phyloP scores from a whole-genome alignment of 2,888 invertebrate species.

The Erebia aethiops region DNA sequence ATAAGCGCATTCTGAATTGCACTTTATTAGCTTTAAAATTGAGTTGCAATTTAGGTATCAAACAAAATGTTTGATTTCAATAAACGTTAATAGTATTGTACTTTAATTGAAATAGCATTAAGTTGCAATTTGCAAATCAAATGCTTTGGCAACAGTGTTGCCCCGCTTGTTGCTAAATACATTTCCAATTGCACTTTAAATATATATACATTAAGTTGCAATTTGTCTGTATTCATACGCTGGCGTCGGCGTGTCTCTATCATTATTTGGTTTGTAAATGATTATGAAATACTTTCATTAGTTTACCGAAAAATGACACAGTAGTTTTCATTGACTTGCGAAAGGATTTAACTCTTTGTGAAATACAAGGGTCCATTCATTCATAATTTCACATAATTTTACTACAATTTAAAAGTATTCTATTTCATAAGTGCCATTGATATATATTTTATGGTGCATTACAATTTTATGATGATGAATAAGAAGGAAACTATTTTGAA shows the following conservation, averaged over 20 bases:
- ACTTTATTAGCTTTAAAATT: conserved; percentile 15
- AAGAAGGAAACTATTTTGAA: too few species aligned
- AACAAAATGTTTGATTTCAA: not conserved
- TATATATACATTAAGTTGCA: not conserved
- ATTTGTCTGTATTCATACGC: conserved; percentile 6
- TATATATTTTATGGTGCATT: conserved; percentile 29
- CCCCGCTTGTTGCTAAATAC: not conserved
- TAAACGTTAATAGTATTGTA: not conserved
- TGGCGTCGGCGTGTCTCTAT: conserved; percentile 65
- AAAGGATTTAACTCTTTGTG: conserved; percentile 47
- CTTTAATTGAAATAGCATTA: not conserved
- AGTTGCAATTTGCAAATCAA: not conserved
- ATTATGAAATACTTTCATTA: conserved; percentile 49
- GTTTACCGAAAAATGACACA: conserved; percentile 54
- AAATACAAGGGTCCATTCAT: conserved; percentile 44
- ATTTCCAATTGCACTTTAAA: conserved; percentile 9
- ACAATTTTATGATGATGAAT: not conserved
- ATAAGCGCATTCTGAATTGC: conserved; percentile 27
- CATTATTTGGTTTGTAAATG: conserved; percentile 47
- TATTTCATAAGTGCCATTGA: conserved; percentile 45
- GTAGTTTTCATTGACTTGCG: conserved; percentile 55
- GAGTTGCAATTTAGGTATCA: conserved; percentile 4
- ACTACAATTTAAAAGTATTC: conserved; percentile 55
- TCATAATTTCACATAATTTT: conserved; percentile 61
- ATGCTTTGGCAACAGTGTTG: not conserved